Conservation (phyloP, 2,888 invertebrate genomes). For the Pristionchus maxplancki region DNA sequence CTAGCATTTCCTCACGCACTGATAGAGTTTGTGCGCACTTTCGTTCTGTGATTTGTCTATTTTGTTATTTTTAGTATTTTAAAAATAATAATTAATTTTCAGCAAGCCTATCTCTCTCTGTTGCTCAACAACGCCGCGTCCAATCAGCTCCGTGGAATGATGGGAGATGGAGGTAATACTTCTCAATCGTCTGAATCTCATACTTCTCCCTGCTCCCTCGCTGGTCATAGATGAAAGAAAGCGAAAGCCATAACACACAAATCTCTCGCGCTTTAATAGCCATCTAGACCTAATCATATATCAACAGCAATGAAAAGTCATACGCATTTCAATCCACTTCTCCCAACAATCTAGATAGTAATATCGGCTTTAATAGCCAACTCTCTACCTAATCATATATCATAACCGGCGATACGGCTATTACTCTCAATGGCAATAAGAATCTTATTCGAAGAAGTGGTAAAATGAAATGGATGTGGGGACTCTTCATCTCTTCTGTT, state of each 20-base stretch:
- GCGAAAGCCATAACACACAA: not conserved
- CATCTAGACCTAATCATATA: not conserved
- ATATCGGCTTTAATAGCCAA: slow-evolving; percentile 29
- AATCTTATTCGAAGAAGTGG: not conserved
- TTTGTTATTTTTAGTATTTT: not conserved
- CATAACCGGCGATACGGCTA: slow-evolving; percentile 19
- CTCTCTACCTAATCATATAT: slow-evolving; percentile 9
- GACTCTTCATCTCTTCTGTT: not conserved
- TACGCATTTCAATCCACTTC: no score
- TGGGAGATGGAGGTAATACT: slow-evolving; percentile 44
- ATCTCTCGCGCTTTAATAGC: not conserved
- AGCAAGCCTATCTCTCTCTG: slow-evolving; percentile 45
- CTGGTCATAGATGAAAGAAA: no score
- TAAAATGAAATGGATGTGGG: not conserved
- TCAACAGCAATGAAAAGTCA: not conserved
- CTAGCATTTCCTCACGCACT: not conserved
- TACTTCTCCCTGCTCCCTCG: no score
- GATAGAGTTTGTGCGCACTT: not conserved
- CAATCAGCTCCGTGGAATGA: slow-evolving; percentile 3
- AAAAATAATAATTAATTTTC: not conserved
- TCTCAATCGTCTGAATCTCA: no score
- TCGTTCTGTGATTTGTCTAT: not conserved
- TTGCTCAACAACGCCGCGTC: not conserved
- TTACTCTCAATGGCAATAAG: slow-evolving; percentile 7
- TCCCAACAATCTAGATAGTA: no score